A percentile compares a stretch with the other conserved stretches of the same genome.
Evolutionary conservation across 2,797 vertebrate genomes (phyloP).

Genomic region (Hapalemur alaotrensis): DNA sequence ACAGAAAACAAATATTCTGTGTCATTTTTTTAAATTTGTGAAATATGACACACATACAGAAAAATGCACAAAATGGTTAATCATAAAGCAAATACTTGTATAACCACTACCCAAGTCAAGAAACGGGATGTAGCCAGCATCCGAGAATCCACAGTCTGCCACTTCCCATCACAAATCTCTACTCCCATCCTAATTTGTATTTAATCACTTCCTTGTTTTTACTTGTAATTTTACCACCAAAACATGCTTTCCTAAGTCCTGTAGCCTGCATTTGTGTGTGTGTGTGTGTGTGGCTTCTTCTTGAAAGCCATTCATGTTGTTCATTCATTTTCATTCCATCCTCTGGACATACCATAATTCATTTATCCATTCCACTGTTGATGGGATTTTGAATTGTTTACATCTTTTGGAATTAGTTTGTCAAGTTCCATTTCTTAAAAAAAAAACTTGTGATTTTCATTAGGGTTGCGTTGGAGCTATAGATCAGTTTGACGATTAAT

Average conservation of each 20-base stretch:
- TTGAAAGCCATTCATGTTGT: background rate
- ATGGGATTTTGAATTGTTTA: background rate
- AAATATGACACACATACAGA: background rate
- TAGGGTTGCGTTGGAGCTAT: background rate
- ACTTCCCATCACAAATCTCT: background rate
- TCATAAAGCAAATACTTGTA: background rate
- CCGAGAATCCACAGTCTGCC: background rate
- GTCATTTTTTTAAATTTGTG: background rate
- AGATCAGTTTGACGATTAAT: background rate
- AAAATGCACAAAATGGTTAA: background rate
- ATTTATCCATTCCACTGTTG: background rate
- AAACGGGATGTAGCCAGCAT: background rate
- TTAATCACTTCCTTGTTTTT: background rate
- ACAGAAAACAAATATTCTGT: background rate
- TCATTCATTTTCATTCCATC: background rate
- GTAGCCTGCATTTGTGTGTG: rapidly evolving
- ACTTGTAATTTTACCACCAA: background rate
- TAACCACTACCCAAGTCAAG: background rate
- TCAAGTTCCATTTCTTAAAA: background rate
- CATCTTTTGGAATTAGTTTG: background rate
- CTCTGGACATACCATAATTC: background rate
- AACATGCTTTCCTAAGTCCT: background rate
- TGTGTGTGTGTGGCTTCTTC: background rate
- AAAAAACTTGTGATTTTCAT: background rate
- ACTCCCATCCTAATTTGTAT: background rate